Evolutionary conservation across 92 coral and sea anemone species (phyloP).

Genomic region (Bergia sp.): DNA sequence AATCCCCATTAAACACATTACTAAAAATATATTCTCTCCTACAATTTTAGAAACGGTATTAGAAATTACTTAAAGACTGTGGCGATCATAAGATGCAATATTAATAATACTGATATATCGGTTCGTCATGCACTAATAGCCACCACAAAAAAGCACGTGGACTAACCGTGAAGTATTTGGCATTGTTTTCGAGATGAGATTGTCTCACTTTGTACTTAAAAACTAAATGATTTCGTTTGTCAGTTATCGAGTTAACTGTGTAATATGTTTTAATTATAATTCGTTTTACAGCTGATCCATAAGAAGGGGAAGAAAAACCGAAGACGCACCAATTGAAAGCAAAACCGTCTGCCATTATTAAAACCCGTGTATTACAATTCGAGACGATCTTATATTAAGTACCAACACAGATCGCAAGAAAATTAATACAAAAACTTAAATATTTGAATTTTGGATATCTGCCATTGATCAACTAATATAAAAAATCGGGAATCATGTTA

Average conservation of each 20-base stretch:
- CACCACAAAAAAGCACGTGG: slow-evolving; percentile 8
- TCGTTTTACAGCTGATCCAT: background rate
- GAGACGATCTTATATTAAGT: background rate
- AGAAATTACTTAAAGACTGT: background rate
- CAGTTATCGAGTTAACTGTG: background rate
- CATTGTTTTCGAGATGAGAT: background rate
- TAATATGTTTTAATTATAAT: no score
- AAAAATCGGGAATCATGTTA: background rate
- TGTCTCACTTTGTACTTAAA: background rate
- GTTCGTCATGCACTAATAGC: background rate
- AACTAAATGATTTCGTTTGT: background rate
- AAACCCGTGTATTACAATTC: background rate
- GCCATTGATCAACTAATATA: background rate
- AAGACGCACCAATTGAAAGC: background rate
- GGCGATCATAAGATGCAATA: background rate
- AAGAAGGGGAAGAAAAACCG: background rate
- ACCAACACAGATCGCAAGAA: background rate
- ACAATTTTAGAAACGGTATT: background rate
- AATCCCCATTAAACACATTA: no score
- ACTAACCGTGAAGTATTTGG: background rate
- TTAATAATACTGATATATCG: background rate
- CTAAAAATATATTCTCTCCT: background rate
- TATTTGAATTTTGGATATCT: background rate
- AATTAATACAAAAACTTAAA: background rate
- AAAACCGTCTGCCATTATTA: background rate